Base-by-base conservation (phyloP, 2,797 vertebrate genomes). In the Acanthornis magna region DNA sequence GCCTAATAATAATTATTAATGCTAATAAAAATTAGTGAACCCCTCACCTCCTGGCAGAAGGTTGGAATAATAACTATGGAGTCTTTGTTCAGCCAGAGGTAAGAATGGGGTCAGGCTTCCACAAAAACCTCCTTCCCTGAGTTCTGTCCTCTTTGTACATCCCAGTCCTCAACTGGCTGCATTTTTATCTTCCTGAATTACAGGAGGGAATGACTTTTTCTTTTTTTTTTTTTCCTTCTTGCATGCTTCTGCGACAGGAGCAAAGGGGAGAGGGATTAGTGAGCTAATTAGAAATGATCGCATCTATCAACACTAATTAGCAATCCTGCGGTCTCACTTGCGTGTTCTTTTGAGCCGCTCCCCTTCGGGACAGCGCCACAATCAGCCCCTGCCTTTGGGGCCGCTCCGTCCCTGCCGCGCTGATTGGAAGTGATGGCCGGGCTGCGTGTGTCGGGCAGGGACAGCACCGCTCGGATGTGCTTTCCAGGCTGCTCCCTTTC, bases 221-320 rank as follows among this genome's bases (percentile, higher is more conserved):
- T 26, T 15, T 23, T 54, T 54, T 54, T 54, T 38, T 16, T 12
- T 1, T 1, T 1, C 11, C 12, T 17, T 62, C 66, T 71, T 21
- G 42, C 19, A 8, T 61, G 74, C 40, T 96, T 30, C 77, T 90
- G 19, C 5, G 45, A 97, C 91, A 95, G 95, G 88, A 93, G 83
- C 19, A 2, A 67, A 32, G 68, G 57, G 81, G 92, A 97, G 98
- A 98, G 96, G 97, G 98, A 98, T 98, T 98, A 98, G 96, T 97
- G 96, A 98, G 93, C 97, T 98, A 98, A 98, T 98, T 98, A 98
- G 98, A 98, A 97, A 98, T 98, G 98, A 98, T 98, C 84, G 97
- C 97, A 97, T 97, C 97, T 98, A 97, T 98, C 98, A 97, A 95
- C 95, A 97, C 97, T 98, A 98, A 98, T 98, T 98, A 98, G 96